Conservation (phyloP, 2,888 invertebrate species). For the Lissonota sp. region DNA sequence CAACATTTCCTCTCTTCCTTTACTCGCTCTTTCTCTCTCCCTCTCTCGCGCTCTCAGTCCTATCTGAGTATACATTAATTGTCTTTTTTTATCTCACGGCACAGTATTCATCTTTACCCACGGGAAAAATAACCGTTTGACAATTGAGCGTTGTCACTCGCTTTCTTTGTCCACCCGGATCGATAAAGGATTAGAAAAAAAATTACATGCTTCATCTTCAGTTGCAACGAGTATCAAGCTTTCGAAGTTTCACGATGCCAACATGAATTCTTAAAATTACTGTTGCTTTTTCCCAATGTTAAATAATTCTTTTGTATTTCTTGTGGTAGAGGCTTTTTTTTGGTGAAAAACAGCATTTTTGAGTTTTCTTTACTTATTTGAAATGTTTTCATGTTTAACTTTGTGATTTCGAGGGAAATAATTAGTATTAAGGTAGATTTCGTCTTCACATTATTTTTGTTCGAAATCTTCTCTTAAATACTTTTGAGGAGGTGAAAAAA, state of each 20-base stretch:
- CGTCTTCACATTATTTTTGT: too few relatives aligned
- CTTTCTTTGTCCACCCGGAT: conserved; percentile 6
- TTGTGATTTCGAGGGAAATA: too few relatives aligned
- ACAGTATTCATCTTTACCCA: conserved; percentile 44
- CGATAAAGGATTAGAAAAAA: conserved; percentile 18
- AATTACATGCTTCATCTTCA: not conserved
- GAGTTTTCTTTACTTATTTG: too few relatives aligned
- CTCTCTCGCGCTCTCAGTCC: not conserved
- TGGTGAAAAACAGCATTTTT: too few relatives aligned
- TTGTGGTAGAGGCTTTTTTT: too few relatives aligned
- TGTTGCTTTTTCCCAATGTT: not conserved
- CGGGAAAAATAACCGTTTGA: conserved; percentile 53
- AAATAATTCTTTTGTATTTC: too few relatives aligned
- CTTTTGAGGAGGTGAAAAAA: too few relatives aligned
- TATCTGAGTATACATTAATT: conserved; percentile 10
- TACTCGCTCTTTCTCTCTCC: conserved; percentile 4
- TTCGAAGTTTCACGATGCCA: not conserved
- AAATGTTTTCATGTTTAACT: too few relatives aligned
- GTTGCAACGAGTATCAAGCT: not conserved
- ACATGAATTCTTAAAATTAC: not conserved
- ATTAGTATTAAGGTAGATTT: too few relatives aligned
- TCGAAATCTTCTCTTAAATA: too few relatives aligned
- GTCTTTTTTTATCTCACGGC: conserved; percentile 53
- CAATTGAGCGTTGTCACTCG: conserved; percentile 42
- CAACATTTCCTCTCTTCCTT: conserved; percentile 1